These are phyloP conservation scores for Ceratoteleas bidentatus DNA, from an alignment of 1,140 invertebrate genomes.

Conservation along the genomic window DNA sequence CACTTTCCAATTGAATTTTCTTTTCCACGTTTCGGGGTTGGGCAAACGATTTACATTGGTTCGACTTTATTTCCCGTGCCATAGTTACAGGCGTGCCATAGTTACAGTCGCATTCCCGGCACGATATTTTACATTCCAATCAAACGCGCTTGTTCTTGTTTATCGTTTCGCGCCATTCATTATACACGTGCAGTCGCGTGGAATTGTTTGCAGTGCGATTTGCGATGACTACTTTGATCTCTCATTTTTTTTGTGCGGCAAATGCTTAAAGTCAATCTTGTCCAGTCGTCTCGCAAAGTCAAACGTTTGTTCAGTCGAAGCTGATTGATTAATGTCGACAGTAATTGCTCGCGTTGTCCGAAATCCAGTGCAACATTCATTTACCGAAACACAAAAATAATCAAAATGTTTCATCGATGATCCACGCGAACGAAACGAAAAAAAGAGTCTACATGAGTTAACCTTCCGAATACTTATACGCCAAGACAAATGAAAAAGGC, in stretches of 20 bases:
- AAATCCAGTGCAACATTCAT: no score
- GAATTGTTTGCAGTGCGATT: not conserved
- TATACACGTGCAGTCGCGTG: not conserved
- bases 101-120: not conserved
- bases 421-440: no score
- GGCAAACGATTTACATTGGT: no score
- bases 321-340: not conserved
- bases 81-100: no score
- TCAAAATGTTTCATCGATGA: no score
- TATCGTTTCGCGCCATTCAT: not conserved
- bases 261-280: not conserved
- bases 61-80: no score
- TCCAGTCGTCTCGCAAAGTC: not conserved
- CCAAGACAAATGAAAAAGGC: no score
- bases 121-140: not conserved
- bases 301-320: not conserved
- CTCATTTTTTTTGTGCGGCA: not conserved
- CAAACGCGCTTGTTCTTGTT: not conserved
- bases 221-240: slow-evolving; percentile 1
- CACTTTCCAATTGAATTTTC: no score
- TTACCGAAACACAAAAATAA: no score
- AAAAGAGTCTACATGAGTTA: no score
- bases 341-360: not conserved
- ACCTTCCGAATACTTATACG: no score
- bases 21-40: no score